Conservation (phyloP, 2,888 invertebrate genomes). For the Cephus rjabovi region DNA sequence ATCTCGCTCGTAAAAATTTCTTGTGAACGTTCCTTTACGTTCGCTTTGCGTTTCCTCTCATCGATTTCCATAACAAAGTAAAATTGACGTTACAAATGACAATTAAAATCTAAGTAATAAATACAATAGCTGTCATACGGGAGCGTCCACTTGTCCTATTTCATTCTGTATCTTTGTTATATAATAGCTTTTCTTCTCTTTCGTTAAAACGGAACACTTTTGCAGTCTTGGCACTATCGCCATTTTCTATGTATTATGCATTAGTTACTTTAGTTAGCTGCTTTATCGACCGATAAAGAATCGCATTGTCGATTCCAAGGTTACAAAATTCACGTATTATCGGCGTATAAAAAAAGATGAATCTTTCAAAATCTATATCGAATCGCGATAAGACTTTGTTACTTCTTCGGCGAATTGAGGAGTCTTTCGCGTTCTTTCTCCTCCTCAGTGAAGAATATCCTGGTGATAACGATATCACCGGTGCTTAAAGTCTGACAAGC, state of each 20-base stretch:
- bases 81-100: not conserved
- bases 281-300: not conserved
- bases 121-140: not conserved
- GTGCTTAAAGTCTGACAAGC: conserved; percentile 90
- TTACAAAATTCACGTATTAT: not conserved
- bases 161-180: not conserved
- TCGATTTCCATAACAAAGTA: not conserved
- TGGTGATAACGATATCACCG: conserved; percentile 92
- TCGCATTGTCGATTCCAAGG: not conserved
- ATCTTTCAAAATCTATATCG: not conserved
- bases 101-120: not conserved
- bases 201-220: not conserved
- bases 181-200: not conserved
- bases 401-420: conserved; percentile 69
- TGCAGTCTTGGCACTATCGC: not conserved
- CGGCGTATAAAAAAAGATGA: not conserved
- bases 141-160: not conserved
- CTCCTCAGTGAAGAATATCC: conserved; percentile 76
- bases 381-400: not conserved
- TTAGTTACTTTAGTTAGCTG: not conserved
- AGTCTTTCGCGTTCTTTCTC: conserved; percentile 71
- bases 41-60: not conserved
- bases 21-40: not conserved
- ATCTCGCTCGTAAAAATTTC: not conserved
- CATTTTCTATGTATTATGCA: not conserved